phyloP scores from a whole-genome alignment of 2,797 vertebrate genomes.

The Carcharodon carcharias region DNA sequence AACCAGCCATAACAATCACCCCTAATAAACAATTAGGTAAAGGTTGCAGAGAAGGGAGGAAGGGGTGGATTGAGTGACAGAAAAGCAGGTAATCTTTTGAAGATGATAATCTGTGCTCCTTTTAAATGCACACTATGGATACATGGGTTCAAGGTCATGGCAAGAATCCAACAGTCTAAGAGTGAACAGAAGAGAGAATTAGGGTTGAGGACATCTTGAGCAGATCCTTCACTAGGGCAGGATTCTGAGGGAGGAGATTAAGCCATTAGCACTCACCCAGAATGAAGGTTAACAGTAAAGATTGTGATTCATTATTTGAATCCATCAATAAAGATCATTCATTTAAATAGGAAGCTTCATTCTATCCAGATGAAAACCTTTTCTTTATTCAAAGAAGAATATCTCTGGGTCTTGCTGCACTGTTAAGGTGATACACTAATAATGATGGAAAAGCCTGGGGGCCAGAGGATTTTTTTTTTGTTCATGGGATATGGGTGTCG shows the following conservation, averaged over 20 bases:
- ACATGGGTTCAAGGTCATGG: neutral
- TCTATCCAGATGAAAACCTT: neutral
- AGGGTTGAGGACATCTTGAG: neutral
- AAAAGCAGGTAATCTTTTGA: neutral
- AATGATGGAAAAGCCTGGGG: neutral
- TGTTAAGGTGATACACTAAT: neutral
- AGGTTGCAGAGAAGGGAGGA: too few species aligned
- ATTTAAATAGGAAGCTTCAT: neutral
- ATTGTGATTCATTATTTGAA: neutral
- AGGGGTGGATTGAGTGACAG: too few species aligned
- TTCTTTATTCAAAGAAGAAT: neutral
- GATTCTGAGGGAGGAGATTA: neutral
- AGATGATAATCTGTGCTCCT: neutral
- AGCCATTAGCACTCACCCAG: neutral
- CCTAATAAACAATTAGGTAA: too few species aligned
- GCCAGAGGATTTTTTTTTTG: neutral
- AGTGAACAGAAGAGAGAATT: neutral
- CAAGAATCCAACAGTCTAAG: neutral
- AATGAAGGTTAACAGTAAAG: neutral
- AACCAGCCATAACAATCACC: too few species aligned
- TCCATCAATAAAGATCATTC: neutral
- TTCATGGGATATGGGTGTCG: too few species aligned
- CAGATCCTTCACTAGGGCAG: neutral
- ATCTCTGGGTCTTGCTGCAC: neutral
- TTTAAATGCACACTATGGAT: neutral